These are phyloP conservation scores for Apocrypta bakeri DNA, from an alignment of 1,140 invertebrate species.

Conservation along the genomic window DNA sequence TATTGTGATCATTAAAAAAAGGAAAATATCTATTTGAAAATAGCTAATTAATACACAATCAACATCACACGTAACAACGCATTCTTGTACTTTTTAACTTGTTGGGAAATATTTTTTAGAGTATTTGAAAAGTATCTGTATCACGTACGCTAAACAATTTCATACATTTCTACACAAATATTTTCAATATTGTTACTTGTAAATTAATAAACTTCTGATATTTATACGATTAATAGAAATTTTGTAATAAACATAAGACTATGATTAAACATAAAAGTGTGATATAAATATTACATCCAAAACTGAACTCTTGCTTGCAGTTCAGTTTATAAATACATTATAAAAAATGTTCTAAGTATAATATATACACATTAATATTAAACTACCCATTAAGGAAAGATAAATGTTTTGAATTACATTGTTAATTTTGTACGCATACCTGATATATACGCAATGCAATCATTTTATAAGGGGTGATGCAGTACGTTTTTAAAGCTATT, in stretches of 20 bases:
- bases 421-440: neutral
- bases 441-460: neutral
- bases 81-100: neutral
- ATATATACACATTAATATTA: neutral
- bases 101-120: neutral
- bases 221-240: neutral
- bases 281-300: conserved; percentile 36
- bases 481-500: neutral
- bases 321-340: neutral
- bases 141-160: no score
- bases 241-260: neutral
- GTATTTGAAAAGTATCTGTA: no score
- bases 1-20: neutral
- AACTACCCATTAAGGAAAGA: neutral
- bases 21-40: neutral
- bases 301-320: neutral
- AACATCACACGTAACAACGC: neutral
- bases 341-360: neutral
- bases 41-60: no score
- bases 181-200: neutral
- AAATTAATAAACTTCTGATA: neutral
- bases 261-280: conserved; percentile 6
- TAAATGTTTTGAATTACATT: neutral
- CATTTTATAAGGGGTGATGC: neutral
- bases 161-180: neutral